Base-by-base conservation (phyloP, 2,797 vertebrate species). In the Spatula clypeata region DNA sequence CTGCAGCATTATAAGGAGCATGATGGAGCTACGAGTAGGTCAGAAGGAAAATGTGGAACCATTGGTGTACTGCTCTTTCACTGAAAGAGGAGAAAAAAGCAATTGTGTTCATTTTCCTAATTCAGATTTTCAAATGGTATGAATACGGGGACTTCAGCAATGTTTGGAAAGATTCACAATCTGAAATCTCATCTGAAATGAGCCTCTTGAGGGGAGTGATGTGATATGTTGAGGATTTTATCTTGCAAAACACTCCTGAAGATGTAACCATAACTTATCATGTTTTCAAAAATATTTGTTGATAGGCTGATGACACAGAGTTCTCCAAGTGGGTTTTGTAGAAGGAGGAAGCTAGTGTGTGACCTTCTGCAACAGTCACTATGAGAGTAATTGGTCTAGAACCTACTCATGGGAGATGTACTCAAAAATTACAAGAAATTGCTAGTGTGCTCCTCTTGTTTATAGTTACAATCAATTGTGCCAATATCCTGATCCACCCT, bases 271-370 rank as follows among this genome's bases (percentile, higher is more conserved):
- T 24, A 74, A 19, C 57, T 54, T 88, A 76, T 74, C 49, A 40
- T 36, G 17, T 62, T 81, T 75, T 57, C 79, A 70, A 11, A 86
- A 93, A 34, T 57, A 65, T 80, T 88, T 94, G 54, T 80, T 66
- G 51, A 13, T 38, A 65, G 66, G 9, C 36, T 27, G 23, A 8
- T 73, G 53, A 61, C 44, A n/a, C 40, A 55, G 44, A 32, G 29
- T 5, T n/a, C n/a, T 83, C 57, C 26, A 24, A 55, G 45, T 42
- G 51, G 9, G 16, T 55, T 81, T 80, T 7, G 4, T 0, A 3
- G 44, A 51, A 73, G 55, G 16, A 60, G 16, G 44, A 45, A 65
- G 34, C 13, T 32, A 1, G 1, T 42, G 31, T 21, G 45, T 57
- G 75, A 32, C 40, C 34, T 79, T 15, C 61, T 86, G 40, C 14